Conservation (phyloP, 2,113 vertebrate genomes). For the Rhegmatorhina hoffmannsi region DNA sequence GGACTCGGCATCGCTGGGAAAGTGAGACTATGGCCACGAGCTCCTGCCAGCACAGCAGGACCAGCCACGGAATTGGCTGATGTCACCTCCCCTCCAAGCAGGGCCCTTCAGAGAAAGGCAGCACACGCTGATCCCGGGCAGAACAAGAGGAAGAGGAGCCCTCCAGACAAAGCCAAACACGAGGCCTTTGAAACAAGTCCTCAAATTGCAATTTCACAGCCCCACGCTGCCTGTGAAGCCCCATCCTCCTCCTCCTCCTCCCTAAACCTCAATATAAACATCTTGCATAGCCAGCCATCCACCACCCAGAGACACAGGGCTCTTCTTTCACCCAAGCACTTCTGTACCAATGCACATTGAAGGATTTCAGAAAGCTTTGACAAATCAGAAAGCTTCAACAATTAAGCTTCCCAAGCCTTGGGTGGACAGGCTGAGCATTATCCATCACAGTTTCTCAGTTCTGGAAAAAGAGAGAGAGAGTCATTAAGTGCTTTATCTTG, state of each 20-base stretch:
- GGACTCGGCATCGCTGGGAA: neutral
- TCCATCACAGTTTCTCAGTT: neutral
- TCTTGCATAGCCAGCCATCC: neutral
- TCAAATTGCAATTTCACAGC: neutral
- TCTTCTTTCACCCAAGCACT: neutral
- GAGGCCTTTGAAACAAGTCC: neutral
- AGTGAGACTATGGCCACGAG: slow-evolving; percentile 45
- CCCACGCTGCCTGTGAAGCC: neutral
- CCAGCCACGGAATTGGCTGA: neutral
- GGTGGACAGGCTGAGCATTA: neutral
- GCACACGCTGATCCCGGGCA: fast-evolving
- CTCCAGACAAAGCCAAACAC: neutral
- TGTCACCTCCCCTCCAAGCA: neutral
- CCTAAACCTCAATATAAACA: neutral
- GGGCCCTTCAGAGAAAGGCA: neutral
- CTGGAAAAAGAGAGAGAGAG: neutral
- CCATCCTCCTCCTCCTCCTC: neutral
- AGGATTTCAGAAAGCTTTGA: neutral
- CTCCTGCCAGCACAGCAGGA: neutral
- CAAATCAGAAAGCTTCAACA: neutral
- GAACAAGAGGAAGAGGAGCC: neutral
- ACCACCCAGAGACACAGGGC: fast-evolving
- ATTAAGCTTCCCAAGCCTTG: neutral
- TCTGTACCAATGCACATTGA: fast-evolving
- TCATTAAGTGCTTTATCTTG: neutral